Percentiles rank a stretch among this genome's conserved stretches.
These are phyloP conservation scores for Trematocara marginatum DNA, from an alignment of 2,113 vertebrate species.

Conservation along the genomic window DNA sequence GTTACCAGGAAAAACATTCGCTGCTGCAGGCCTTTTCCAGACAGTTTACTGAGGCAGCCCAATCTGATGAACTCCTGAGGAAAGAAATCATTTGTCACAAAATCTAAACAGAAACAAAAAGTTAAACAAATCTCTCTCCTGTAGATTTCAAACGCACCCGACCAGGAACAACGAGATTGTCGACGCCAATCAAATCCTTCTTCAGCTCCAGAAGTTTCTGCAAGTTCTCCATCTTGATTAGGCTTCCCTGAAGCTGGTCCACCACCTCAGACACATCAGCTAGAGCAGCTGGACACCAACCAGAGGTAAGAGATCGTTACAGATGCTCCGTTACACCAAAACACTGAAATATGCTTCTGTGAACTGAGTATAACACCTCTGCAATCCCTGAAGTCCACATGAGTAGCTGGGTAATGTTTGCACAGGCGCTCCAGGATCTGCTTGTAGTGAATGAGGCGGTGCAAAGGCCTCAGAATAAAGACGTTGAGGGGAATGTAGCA, in stretches of 20 bases:
- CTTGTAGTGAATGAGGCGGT: conserved; percentile 96
- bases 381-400: conserved; percentile 90
- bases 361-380: conserved; percentile 73
- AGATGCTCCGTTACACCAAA: background rate
- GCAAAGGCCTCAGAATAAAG: conserved; percentile 91
- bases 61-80: conserved; percentile 93
- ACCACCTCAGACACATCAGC: conserved; percentile 92
- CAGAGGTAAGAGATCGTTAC: background rate
- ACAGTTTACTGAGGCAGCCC: conserved; percentile 96
- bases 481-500: conserved; percentile 95
- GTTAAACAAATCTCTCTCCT: background rate
- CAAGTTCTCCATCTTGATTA: conserved; percentile 97
- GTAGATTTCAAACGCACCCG: conserved; percentile 73
- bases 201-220: conserved; percentile 95
- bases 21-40: conserved; percentile 96
- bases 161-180: conserved; percentile 85
- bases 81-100: background rate
- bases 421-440: conserved; percentile 95
- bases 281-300: conserved; percentile 81
- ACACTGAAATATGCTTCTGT: background rate
- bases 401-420: conserved; percentile 86
- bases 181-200: conserved; percentile 90
- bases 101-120: background rate
- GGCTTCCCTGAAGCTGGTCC: conserved; percentile 83
- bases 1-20: conserved; percentile 98